Percentiles rank a stretch among this genome's conserved stretches.
Evolutionary conservation across 35 echinoderm and acorn worm genomes (phyloP).

Genomic region (Stichopus chloronotus): DNA sequence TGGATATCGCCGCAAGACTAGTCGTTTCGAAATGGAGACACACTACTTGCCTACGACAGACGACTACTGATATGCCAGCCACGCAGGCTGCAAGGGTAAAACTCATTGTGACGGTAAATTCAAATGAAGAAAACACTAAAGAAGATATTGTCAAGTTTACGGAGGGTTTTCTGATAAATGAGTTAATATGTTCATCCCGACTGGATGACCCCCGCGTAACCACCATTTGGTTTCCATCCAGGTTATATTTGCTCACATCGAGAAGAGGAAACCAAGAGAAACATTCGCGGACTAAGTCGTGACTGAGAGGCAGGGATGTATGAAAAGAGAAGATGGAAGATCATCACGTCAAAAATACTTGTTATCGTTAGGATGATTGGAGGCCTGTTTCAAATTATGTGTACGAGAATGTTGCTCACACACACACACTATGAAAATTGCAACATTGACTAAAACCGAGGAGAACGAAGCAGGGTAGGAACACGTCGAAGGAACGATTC

Average conservation of each 20-base stretch:
- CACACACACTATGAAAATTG: no score
- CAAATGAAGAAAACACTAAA: no score
- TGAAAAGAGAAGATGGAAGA: no score
- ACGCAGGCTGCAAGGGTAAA: not conserved
- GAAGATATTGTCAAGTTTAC: not conserved
- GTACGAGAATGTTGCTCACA: no score
- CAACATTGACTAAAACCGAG: no score
- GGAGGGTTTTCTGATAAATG: not conserved
- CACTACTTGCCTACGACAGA: not conserved
- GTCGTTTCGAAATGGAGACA: not conserved
- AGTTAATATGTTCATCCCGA: not conserved
- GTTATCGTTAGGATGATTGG: no score
- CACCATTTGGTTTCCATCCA: not conserved
- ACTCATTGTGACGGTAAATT: not conserved
- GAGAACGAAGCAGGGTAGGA: no score
- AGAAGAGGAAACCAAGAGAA: not conserved
- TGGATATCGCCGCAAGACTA: constrained; percentile 18
- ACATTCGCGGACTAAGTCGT: not conserved
- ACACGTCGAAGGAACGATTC: no score
- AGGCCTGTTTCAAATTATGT: no score
- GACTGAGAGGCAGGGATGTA: no score
- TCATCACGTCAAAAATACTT: no score
- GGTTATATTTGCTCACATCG: not conserved
- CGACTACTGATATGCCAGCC: not conserved
- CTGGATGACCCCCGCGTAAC: not conserved